phyloP scores from a whole-genome alignment of 2,113 vertebrate species.

The Pseudonaja textilis region DNA sequence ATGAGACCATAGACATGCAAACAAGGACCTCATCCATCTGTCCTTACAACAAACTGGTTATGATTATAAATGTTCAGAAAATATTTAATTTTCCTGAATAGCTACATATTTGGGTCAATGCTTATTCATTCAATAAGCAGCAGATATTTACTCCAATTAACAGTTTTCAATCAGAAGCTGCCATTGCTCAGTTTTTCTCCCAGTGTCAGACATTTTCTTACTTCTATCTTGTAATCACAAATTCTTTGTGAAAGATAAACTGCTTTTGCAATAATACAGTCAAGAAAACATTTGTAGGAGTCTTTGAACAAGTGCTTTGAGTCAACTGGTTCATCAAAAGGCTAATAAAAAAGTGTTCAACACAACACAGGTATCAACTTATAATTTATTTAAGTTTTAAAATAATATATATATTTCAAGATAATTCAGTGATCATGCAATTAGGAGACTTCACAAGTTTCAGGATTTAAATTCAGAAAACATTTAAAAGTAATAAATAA shows the following conservation, averaged over 20 bases:
- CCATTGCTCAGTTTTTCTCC: constrained; percentile 40
- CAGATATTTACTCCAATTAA: constrained; percentile 52
- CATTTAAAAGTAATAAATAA: not conserved
- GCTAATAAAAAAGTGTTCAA: constrained; percentile 32
- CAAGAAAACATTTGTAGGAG: constrained; percentile 48
- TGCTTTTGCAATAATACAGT: constrained; percentile 43
- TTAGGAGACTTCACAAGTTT: not conserved
- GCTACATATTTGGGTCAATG: constrained; percentile 46
- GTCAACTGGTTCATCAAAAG: constrained; percentile 35
- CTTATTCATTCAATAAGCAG: constrained; percentile 39
- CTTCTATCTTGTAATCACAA: constrained; percentile 34
- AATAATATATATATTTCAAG: constrained; percentile 6
- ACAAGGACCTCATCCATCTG: constrained; percentile 31
- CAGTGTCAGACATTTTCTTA: constrained; percentile 57
- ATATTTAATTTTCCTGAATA: constrained; percentile 44
- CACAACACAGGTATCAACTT: constrained; percentile 6
- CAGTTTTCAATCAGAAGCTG: constrained; percentile 17
- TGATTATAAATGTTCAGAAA: constrained; percentile 43
- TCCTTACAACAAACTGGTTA: constrained; percentile 22
- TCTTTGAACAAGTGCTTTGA: constrained; percentile 26
- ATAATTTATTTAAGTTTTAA: not conserved
- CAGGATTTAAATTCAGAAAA: not conserved
- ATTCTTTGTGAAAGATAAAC: constrained; percentile 42
- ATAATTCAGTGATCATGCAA: not conserved
- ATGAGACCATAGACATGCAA: not conserved